Conservation (phyloP, 2,888 invertebrate genomes). For the Polia nebulosa region DNA sequence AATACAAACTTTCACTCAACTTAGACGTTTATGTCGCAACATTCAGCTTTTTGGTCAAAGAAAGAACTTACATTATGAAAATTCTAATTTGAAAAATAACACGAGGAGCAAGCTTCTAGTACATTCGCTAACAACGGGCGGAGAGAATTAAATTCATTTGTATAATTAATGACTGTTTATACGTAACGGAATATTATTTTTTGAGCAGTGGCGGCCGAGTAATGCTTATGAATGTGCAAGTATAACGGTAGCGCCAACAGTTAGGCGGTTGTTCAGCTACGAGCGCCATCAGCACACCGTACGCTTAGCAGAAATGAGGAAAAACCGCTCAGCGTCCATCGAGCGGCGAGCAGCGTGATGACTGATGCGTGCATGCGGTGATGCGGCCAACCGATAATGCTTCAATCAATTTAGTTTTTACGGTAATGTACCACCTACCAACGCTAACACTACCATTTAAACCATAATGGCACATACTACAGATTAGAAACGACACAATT, state of each 20-base stretch:
- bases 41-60: slow-evolving; percentile 41
- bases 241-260: slow-evolving; percentile 78
- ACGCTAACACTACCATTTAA: slow-evolving; percentile 5
- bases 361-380: slow-evolving; percentile 62
- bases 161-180: slow-evolving; percentile 59
- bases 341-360: slow-evolving; percentile 57
- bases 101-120: slow-evolving; percentile 10
- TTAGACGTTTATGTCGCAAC: slow-evolving; percentile 59
- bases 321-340: slow-evolving; percentile 71
- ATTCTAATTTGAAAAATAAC: slow-evolving; percentile 43
- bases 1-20: slow-evolving; percentile 78
- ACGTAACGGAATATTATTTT: slow-evolving; percentile 61
- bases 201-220: slow-evolving; percentile 44
- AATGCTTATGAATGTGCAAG: slow-evolving; percentile 64
- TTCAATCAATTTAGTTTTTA: slow-evolving; percentile 61
- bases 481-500: slow-evolving; percentile 8
- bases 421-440: slow-evolving; percentile 40
- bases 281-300: slow-evolving; percentile 70
- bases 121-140: slow-evolving; percentile 27
- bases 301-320: slow-evolving; percentile 79
- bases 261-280: slow-evolving; percentile 75
- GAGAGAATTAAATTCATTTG: slow-evolving; percentile 51
- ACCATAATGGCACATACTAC: slow-evolving; percentile 16
- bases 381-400: slow-evolving; percentile 66
- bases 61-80: slow-evolving; percentile 41